Evolutionary conservation across 2,113 vertebrate genomes (phyloP).

Genomic region (Rattus norvegicus): DNA sequence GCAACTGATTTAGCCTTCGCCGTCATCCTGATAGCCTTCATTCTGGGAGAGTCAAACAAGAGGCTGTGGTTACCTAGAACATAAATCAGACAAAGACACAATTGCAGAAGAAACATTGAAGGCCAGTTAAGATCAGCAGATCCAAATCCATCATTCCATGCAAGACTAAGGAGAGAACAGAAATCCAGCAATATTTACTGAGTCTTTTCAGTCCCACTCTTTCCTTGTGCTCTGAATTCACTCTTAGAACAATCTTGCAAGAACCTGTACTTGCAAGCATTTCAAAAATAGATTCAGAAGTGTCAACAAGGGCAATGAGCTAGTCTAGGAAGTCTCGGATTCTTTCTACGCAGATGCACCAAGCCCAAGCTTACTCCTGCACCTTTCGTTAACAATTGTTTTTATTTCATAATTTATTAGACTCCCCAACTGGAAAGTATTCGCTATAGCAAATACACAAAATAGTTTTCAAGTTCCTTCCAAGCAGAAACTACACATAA

Average conservation of each 20-base stretch:
- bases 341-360: background rate
- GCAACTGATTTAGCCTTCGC: background rate
- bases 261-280: background rate
- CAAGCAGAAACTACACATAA: background rate
- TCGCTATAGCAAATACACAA: background rate
- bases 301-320: background rate
- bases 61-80: background rate
- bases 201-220: background rate
- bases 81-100: background rate
- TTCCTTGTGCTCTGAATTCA: background rate
- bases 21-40: background rate
- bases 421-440: background rate
- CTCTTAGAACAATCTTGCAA: background rate
- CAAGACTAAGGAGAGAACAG: background rate
- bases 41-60: background rate
- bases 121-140: background rate
- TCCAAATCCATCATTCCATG: conserved; percentile 7
- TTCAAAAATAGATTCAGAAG: background rate
- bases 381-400: background rate
- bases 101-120: background rate
- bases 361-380: background rate
- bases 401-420: background rate
- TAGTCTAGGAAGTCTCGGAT: background rate
- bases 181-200: background rate
- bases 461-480: background rate